Conservation (phyloP, 2,888 invertebrate species). For the Agapostemon virescens region DNA sequence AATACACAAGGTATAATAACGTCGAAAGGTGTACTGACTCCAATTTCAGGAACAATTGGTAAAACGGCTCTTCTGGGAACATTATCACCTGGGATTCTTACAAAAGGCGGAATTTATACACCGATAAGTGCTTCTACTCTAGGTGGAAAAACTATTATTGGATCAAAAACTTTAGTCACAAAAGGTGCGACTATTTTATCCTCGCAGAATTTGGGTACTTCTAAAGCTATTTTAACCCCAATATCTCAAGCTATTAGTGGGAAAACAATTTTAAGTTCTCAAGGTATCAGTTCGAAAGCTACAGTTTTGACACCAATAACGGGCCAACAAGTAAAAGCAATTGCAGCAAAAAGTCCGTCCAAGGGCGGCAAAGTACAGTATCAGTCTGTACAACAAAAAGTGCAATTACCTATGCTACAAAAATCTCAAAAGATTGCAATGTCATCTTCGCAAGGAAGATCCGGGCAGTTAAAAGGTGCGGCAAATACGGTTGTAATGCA, state of each 20-base stretch:
- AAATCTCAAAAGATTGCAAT: constrained; percentile 74
- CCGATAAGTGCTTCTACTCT: constrained; percentile 70
- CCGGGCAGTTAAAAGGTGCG: constrained; percentile 78
- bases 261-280: constrained; percentile 70
- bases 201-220: constrained; percentile 66
- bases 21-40: constrained; percentile 79
- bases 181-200: constrained; percentile 72
- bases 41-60: constrained; percentile 75
- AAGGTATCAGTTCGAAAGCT: constrained; percentile 72
- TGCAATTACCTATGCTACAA: constrained; percentile 75
- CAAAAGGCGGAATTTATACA: constrained; percentile 73
- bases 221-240: constrained; percentile 72
- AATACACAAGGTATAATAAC: constrained; percentile 76
- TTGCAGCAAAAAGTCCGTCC: constrained; percentile 75
- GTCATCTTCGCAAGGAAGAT: constrained; percentile 74
- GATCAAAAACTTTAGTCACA: constrained; percentile 72
- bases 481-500: constrained; percentile 75
- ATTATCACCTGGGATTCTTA: constrained; percentile 70
- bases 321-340: constrained; percentile 78
- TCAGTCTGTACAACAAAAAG: constrained; percentile 73
- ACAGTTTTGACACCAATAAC: constrained; percentile 78
- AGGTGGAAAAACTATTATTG: constrained; percentile 70
- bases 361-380: constrained; percentile 72
- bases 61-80: constrained; percentile 70
- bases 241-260: constrained; percentile 69